Evolutionary conservation across 2,797 vertebrate genomes (phyloP).

Genomic region (Sphenopsis melanotis): DNA sequence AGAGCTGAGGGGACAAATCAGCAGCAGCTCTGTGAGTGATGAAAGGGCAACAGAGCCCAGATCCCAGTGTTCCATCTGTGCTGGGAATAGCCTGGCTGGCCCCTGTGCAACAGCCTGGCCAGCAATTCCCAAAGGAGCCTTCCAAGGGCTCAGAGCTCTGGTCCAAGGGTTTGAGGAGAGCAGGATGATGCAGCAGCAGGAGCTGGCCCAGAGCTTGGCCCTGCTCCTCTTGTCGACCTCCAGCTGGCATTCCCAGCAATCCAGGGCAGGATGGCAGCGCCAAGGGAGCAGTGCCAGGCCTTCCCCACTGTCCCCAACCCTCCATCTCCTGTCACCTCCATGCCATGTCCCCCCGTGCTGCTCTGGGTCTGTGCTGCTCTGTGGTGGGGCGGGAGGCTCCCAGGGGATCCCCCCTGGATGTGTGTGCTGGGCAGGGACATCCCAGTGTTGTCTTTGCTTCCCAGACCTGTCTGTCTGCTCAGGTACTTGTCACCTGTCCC

Average conservation of each 20-base stretch:
- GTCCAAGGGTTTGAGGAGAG: background rate
- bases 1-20: background rate
- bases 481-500: background rate
- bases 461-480: background rate
- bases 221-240: rapidly evolving
- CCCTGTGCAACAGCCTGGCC: background rate
- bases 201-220: background rate
- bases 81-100: background rate
- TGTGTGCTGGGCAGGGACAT: background rate
- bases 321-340: background rate
- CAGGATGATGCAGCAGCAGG: background rate
- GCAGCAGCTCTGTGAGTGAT: background rate
- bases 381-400: background rate
- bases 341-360: background rate
- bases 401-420: rapidly evolving
- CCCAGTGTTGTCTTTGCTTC: background rate
- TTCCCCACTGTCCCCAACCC: background rate
- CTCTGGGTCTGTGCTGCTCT: background rate
- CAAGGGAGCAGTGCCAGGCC: background rate
- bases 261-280: background rate
- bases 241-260: rapidly evolving
- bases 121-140: background rate
- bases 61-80: background rate
- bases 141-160: background rate
- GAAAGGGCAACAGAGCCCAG: background rate